Percentiles rank a stretch among this genome's conserved stretches.
Conservation (phyloP, 2,797 vertebrate genomes). For the Melanotaenia parkinsoni region DNA sequence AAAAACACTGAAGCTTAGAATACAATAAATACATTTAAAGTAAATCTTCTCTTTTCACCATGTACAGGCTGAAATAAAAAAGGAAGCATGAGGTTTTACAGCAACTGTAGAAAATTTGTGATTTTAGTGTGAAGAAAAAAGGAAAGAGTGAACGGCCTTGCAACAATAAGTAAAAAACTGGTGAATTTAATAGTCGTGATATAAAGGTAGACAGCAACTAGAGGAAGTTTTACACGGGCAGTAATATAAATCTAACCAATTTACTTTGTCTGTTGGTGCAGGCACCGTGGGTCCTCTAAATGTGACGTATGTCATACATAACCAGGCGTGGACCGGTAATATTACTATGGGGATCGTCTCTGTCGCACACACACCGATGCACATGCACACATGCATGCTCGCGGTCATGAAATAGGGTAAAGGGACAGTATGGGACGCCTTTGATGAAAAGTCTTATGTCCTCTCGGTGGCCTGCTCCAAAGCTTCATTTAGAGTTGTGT, state of each 20-base stretch:
- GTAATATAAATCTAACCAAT: conserved; percentile 75
- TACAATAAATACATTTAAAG: too few species aligned
- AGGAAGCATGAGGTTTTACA: too few species aligned
- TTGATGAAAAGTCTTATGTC: conserved; percentile 82
- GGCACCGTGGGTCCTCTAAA: conserved; percentile 59
- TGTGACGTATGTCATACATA: conserved; percentile 73
- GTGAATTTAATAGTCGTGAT: conserved; percentile 8
- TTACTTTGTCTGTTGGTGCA: conserved; percentile 44
- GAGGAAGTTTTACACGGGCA: conserved; percentile 67
- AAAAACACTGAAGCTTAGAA: too few species aligned
- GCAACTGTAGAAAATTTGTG: too few species aligned
- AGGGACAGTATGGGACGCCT: conserved; percentile 78
- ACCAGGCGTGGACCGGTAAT: conserved; percentile 61
- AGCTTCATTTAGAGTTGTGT: conserved; percentile 63
- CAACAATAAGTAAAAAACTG: conserved; percentile 13
- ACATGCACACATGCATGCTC: conserved; percentile 11
- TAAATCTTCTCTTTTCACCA: too few species aligned
- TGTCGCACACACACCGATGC: conserved; percentile 24
- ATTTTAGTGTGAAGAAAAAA: not conserved
- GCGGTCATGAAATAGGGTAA: conserved; percentile 29
- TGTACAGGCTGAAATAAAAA: too few species aligned
- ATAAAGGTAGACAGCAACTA: conserved; percentile 25
- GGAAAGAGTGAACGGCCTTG: not conserved
- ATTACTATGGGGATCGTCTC: conserved; percentile 54
- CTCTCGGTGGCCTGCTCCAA: conserved; percentile 68